Evolutionary conservation across 2,888 invertebrate species (phyloP), one percentile per base, ranked within the genome.

Genomic region (Aphidoletes aphidimyza): DNA sequence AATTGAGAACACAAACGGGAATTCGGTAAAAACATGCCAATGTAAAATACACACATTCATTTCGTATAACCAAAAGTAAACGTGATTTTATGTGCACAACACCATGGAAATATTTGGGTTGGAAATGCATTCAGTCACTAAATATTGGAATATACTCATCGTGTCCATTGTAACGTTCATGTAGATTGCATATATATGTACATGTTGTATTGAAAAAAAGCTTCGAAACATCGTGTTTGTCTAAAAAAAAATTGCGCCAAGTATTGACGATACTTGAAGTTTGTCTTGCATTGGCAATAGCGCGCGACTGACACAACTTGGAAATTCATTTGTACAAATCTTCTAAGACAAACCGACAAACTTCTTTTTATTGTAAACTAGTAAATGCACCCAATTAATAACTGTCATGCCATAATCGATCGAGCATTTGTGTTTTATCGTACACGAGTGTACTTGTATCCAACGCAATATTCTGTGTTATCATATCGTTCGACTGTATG

Each of bases 11-110:
- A n/a, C n/a, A n/a, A 69, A 69, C 69, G n/a, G n/a, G n/a, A 69
- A 81, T 81, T 22, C 81, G 1, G 22, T 81, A 22, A 36, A 22
- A 81, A n/a, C n/a, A n/a, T n/a, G n/a, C n/a, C n/a, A 81, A 81
- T 81, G 81, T 81, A 81, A 36, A n/a, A 81, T 81, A 81, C 37
- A n/a, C 81, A 81, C 36, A 81, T 37, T 37, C 37, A 37, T n/a
- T 36, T 37, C 81, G 78, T 11, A 37, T n/a, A 81, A 37, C 22
- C 37, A n/a, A 81, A 37, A 37, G 22, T 81, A 37, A 81, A 81
- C 81, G 81, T 81, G 81, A 37, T 81, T 81, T 81, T 81, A 81
- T 81, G 81, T 37, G 37, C 17, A 37, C 6, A 3, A 81, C 81
- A 37, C 81, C 69, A 36, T 1, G 34, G 69, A 34, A 69, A 69